Evolutionary conservation across 2,888 invertebrate genomes (phyloP).

Genomic region (Willowsia nigromaculata): DNA sequence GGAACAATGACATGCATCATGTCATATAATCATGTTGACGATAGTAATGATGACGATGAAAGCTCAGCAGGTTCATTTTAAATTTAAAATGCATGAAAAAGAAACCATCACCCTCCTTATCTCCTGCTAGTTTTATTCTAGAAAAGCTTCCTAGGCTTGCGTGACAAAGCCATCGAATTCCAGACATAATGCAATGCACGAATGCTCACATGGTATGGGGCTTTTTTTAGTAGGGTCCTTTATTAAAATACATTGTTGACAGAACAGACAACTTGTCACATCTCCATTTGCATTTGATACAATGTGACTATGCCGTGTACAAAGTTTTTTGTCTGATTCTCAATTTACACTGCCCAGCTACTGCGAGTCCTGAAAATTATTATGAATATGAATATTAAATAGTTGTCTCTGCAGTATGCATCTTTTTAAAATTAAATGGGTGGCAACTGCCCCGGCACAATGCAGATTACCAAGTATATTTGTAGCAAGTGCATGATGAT

Average conservation of each 20-base stretch:
- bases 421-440: conserved; percentile 50
- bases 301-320: neutral
- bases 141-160: neutral
- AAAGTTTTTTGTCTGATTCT: neutral
- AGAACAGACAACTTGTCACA: conserved; percentile 43
- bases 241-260: conserved; percentile 35
- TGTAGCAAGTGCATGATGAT: conserved; percentile 50
- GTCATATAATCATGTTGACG: conserved; percentile 9
- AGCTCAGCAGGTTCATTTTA: conserved; percentile 66
- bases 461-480: conserved; percentile 47
- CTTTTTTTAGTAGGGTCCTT: conserved; percentile 31
- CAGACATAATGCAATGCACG: neutral
- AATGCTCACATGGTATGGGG: conserved; percentile 24
- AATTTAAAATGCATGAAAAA: conserved; percentile 56
- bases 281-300: conserved; percentile 66
- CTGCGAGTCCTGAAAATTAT: conserved; percentile 24
- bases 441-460: conserved; percentile 37
- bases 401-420: conserved; percentile 26
- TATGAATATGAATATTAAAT: conserved; percentile 68
- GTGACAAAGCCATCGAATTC: conserved; percentile 48
- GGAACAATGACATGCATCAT: conserved; percentile 21
- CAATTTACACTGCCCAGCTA: conserved; percentile 49
- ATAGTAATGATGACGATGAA: conserved; percentile 29
- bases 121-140: neutral
- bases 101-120: conserved; percentile 25